These are phyloP conservation scores for Gastracanthus pulcherrimus DNA, from an alignment of 2,888 invertebrate genomes.

Conservation along the genomic window DNA sequence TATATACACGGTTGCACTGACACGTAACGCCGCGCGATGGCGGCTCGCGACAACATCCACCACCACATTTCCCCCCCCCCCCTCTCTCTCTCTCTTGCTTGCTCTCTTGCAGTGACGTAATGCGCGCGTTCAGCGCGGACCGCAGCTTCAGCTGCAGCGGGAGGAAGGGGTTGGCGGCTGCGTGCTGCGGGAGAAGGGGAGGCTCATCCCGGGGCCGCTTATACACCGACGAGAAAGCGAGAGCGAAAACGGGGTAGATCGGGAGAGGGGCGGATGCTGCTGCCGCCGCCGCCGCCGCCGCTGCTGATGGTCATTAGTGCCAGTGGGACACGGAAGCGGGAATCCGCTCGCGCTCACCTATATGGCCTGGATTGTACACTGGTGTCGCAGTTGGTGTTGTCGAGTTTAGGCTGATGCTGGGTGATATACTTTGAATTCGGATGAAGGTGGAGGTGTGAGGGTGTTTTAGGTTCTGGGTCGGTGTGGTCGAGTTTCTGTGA, in stretches of 20 bases:
- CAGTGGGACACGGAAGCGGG: constrained; percentile 72
- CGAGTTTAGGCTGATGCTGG: too few relatives aligned
- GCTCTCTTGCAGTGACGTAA: not conserved
- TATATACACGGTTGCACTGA: too few relatives aligned
- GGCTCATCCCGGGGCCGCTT: constrained; percentile 8
- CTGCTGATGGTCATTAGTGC: constrained; percentile 73
- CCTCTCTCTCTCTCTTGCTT: not conserved
- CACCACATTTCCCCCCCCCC: not conserved
- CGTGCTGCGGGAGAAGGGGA: not conserved
- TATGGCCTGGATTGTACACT: too few relatives aligned
- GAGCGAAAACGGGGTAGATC: constrained; percentile 5
- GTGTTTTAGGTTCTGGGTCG: too few relatives aligned
- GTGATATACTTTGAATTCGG: too few relatives aligned
- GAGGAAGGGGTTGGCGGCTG: not conserved
- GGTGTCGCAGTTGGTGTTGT: too few relatives aligned
- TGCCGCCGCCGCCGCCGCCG: too few relatives aligned
- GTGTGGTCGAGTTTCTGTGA: too few relatives aligned
- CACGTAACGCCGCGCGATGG: not conserved
- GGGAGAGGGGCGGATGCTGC: too few relatives aligned
- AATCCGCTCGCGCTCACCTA: too few relatives aligned
- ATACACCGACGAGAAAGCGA: not conserved
- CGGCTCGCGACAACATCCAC: not conserved
- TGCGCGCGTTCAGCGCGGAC: not conserved
- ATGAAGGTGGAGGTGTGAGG: too few relatives aligned
- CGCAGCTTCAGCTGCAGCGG: not conserved